phyloP scores from a whole-genome alignment of 2,888 invertebrate species.

The Zeuzera pyrina region DNA sequence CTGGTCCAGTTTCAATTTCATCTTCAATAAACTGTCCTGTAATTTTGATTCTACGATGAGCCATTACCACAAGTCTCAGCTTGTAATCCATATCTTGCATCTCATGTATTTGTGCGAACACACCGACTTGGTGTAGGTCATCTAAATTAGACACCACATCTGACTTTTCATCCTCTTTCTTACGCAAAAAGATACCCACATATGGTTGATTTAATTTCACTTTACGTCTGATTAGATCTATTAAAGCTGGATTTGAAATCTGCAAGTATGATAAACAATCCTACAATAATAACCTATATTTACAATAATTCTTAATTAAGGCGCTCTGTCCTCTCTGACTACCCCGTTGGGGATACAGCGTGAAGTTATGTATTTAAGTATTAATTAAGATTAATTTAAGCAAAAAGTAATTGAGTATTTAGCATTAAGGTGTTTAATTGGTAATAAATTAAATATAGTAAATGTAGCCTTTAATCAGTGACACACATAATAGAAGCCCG shows the following conservation, averaged over 20 bases:
- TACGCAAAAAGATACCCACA: constrained; percentile 96
- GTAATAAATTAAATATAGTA: too few species aligned
- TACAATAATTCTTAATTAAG: too few species aligned
- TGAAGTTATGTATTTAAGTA: too few species aligned
- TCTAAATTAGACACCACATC: constrained; percentile 88
- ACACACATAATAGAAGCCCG: too few species aligned
- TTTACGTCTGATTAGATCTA: constrained; percentile 92
- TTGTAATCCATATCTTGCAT: constrained; percentile 95
- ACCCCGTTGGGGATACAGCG: too few species aligned
- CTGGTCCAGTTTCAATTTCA: constrained; percentile 73
- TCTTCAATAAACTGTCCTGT: constrained; percentile 86
- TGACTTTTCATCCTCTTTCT: constrained; percentile 88
- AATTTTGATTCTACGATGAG: constrained; percentile 89
- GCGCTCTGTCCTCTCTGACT: too few species aligned
- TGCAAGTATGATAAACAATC: too few species aligned
- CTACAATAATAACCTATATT: too few species aligned
- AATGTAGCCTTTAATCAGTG: too few species aligned
- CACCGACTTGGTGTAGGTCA: constrained; percentile 92
- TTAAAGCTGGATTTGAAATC: constrained; percentile 89
- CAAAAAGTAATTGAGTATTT: too few species aligned
- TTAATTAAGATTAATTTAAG: too few species aligned
- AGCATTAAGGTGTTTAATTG: too few species aligned
- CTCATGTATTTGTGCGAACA: constrained; percentile 98
- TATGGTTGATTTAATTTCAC: constrained; percentile 97
- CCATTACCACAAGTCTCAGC: constrained; percentile 93